Base-by-base conservation (phyloP, 2,888 invertebrate species). In the Cordylochernes scorpioides region DNA sequence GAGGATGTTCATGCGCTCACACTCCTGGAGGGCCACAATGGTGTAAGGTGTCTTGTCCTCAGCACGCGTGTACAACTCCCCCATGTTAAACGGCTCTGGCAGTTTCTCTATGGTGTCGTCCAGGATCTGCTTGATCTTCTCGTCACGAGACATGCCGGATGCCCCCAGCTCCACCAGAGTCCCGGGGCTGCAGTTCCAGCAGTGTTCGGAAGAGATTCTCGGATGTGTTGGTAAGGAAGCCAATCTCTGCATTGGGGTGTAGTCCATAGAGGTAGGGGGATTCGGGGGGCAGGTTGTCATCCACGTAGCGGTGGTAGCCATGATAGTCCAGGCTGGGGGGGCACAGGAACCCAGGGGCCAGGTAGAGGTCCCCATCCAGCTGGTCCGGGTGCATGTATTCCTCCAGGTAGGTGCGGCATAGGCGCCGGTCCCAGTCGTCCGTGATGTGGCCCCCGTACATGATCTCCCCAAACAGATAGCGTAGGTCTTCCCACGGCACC, bases 391-490 rank as follows among this genome's bases (percentile, higher is more conserved):
- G 78, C 68, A 91, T 72, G 40, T 84, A 60, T 49, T 88, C 88
- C 51, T 88, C 84, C 33, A 91, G 62, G 42, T 57, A 58, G 9
- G 54, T 52, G 22, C 73, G 74, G 48, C 82, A 82, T 1, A 82
- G 61, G 38, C 71, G 61, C 32, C 88, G 60, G 53, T 91, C 88
- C 86, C 88, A 91, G 47, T 91, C 88, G 45, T 91, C 88, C 0
- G 88, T 91, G 35, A 91, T 88, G 44, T 91, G 88, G 1, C 88
- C 88, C 2, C 88, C 88, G 46, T 91, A 91, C 88, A 91, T 91
- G 42, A 91, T 91, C 58, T 91, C 88, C 0, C 91, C 91, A 48
- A 91, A 88, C 2, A 91, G 61, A 54, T 88, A 91, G 27, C 88
- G 61, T 38, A 91, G 58, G 55, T 91, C 88, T 49, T 88, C 88